Percentiles rank a stretch among this genome's conserved stretches.
Evolutionary conservation across 2,888 invertebrate genomes (phyloP).

Genomic region (Lithophane semibrunnea): DNA sequence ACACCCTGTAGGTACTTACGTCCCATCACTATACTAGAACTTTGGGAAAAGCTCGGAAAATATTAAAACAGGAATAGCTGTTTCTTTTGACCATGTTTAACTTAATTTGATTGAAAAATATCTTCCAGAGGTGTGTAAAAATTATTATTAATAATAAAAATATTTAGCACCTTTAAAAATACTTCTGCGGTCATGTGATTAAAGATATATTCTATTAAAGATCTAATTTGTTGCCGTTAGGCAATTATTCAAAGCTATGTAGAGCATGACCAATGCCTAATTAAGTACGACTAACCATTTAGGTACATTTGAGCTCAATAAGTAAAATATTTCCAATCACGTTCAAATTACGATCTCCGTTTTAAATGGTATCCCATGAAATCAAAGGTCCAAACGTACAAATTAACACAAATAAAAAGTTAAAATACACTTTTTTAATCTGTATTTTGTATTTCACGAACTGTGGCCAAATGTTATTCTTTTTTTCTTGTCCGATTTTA

Average conservation of each 20-base stretch:
- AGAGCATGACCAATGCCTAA: conserved; percentile 10
- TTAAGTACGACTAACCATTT: background rate
- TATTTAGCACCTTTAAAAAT: background rate
- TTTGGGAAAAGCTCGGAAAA: conserved; percentile 6
- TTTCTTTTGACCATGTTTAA: background rate
- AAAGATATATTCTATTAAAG: background rate
- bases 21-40: conserved; percentile 12
- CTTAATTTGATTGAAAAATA: conserved; percentile 8
- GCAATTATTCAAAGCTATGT: conserved; percentile 5
- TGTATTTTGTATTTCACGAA: background rate
- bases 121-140: background rate
- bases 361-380: conserved; percentile 4
- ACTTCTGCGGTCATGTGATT: too few species aligned
- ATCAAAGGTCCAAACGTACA: background rate
- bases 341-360: background rate
- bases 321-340: conserved; percentile 16
- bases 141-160: background rate
- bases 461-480: background rate
- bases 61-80: background rate
- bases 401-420: background rate
- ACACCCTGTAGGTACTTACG: conserved; percentile 40
- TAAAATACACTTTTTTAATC: background rate
- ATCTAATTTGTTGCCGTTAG: background rate
- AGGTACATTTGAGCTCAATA: background rate
- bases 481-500: background rate